Percentiles rank a stretch among this genome's conserved stretches.
Evolutionary conservation across 1,140 invertebrate genomes (phyloP).

Genomic region (Orchesella cincta): DNA sequence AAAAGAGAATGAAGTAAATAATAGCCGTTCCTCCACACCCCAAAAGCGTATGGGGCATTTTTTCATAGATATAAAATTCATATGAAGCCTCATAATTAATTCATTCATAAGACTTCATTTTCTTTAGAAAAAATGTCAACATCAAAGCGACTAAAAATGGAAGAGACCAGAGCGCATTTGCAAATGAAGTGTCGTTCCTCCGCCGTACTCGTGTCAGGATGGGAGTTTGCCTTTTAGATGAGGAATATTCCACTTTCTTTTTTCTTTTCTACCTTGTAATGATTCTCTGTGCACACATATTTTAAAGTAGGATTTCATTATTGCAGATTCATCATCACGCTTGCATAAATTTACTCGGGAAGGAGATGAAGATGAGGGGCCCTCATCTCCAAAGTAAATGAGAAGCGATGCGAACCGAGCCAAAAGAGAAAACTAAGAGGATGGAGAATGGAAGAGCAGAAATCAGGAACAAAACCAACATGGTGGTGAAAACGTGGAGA

Average conservation of each 20-base stretch:
- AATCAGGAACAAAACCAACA: background rate
- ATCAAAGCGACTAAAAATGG: background rate
- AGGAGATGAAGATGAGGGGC: background rate
- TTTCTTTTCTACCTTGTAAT: background rate
- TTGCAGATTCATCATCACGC: conserved; percentile 3
- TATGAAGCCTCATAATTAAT: conserved; percentile 16
- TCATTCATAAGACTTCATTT: conserved; percentile 21
- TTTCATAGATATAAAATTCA: too few relatives aligned
- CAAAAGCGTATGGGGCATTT: too few relatives aligned
- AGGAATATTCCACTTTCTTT: too few relatives aligned
- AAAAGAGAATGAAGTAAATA: too few relatives aligned
- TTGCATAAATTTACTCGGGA: background rate
- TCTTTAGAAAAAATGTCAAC: conserved; percentile 8
- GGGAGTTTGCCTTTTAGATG: background rate
- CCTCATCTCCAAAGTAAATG: background rate
- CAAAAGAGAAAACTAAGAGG: conserved; percentile 12
- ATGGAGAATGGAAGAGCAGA: background rate
- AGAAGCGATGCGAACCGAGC: background rate
- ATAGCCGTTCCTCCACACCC: too few relatives aligned
- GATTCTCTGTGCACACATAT: background rate
- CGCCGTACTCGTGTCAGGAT: too few relatives aligned
- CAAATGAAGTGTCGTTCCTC: background rate
- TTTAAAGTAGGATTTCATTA: conserved; percentile 13
- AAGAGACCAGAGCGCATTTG: background rate
- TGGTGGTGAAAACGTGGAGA: background rate